These are phyloP conservation scores for Akabosia matsudoensis DNA, from an alignment of 1,140 invertebrate genomes.

Conservation along the genomic window DNA sequence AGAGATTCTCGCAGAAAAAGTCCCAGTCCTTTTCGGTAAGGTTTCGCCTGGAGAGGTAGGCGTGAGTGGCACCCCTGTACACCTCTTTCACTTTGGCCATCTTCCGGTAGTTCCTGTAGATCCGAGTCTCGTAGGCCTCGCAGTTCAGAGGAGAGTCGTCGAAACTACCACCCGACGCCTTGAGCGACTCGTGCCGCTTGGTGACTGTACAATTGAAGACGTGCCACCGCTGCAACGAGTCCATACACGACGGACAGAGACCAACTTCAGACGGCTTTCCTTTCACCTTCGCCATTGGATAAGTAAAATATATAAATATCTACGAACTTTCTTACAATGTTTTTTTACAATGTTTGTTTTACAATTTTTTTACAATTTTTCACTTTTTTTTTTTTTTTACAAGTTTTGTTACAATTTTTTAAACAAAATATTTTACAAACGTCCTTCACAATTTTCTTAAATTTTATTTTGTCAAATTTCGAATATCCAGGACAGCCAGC, in stretches of 20 bases:
- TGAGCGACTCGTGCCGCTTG: slow-evolving; percentile 28
- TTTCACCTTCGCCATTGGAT: no score
- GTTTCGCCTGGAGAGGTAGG: slow-evolving; percentile 35
- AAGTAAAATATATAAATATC: no score
- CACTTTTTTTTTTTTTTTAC: no score
- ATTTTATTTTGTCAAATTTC: no score
- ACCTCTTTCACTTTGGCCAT: slow-evolving; percentile 41
- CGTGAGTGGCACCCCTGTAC: slow-evolving; percentile 33
- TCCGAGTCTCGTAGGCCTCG: slow-evolving; percentile 27
- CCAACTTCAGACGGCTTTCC: slow-evolving; percentile 19
- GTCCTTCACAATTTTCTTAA: no score
- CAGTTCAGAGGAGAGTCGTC: slow-evolving; percentile 28
- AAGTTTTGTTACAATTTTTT: no score
- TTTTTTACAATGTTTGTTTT: no score
- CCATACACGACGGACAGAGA: slow-evolving; percentile 34
- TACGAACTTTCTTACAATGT: no score
- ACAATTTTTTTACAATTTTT: no score
- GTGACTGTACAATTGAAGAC: slow-evolving; percentile 34
- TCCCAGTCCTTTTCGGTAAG: slow-evolving; percentile 43
- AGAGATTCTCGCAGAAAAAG: slow-evolving; percentile 43
- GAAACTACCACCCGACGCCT: not conserved
- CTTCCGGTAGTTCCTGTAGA: slow-evolving; percentile 37
- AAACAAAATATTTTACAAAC: no score
- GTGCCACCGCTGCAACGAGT: slow-evolving; percentile 39
- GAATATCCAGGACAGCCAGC: no score